Base-by-base conservation (phyloP, 2,888 invertebrate species). In the Eristalis tenax region DNA sequence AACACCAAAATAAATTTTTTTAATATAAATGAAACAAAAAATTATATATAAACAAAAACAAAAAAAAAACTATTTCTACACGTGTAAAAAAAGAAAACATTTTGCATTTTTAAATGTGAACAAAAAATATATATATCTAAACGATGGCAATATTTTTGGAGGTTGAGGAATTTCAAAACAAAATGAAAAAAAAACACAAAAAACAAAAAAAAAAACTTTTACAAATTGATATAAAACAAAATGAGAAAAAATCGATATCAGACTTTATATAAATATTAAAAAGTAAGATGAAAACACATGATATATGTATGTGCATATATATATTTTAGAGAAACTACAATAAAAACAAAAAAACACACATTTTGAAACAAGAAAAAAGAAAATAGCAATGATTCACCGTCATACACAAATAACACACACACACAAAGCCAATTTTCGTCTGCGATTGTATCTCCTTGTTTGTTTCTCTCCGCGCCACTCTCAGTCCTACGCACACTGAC, bases 141-240 rank as follows among this genome's bases (percentile, higher is more conserved):
- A 90, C 89, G 89, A 90, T 89, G 90, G 91, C 90, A 91, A 91
- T 91, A 91, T 90, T 90, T 91, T 90, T 90, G 89, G 89, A 91
- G 90, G 90, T 90, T 90, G 90, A 91, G 82, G 78, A 89, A 89
- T 89, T 89, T 88, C 88, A 88, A 86, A 85, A 82, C 68, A 75
- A 69, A 79, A 82, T 26, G 69, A 57, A 76, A 88, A 69, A 64
- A 73, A 80, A 85, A 82, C 64, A 8, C 74, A 75, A 18, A 50
- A 76, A 78, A 85, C 79, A 50, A 50, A 82, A 32, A 73, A 57
- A 76, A 88, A 70, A 71, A 76, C 73, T 76, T 83, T 87, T 77
- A 82, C 80, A 85, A 79, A 84, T 80, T 80, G 79, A 84, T 80
- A 78, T 71, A 81, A 85, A 82, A 70, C 5, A 76, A 74, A 75